phyloP scores from a whole-genome alignment of 2,888 invertebrate species.

The Oscheius onirici region DNA sequence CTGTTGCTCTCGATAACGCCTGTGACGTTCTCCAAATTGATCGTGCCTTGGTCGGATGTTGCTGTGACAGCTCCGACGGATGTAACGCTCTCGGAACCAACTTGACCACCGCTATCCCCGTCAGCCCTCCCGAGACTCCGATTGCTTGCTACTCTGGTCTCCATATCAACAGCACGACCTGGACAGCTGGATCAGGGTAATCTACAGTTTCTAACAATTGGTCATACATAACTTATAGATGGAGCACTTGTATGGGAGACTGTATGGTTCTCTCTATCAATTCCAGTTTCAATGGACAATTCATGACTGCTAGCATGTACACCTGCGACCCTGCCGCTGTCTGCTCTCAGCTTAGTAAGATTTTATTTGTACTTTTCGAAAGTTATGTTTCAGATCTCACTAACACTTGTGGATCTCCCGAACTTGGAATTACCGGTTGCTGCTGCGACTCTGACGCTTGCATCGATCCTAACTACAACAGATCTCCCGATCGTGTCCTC shows the following conservation, averaged over 20 bases:
- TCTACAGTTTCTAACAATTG: neutral
- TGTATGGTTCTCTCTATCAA: slow-evolving; percentile 46
- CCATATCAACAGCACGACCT: slow-evolving; percentile 32
- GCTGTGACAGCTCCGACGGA: slow-evolving; percentile 41
- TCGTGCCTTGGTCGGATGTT: slow-evolving; percentile 40
- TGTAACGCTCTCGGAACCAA: slow-evolving; percentile 40
- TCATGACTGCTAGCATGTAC: slow-evolving; percentile 43
- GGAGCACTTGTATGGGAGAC: slow-evolving; percentile 51
- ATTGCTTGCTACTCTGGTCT: slow-evolving; percentile 53
- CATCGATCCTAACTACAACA: slow-evolving; percentile 46
- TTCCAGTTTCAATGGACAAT: slow-evolving; percentile 38
- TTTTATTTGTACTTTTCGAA: neutral
- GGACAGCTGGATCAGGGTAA: slow-evolving; percentile 39
- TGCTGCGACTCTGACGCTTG: slow-evolving; percentile 55
- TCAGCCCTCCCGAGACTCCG: slow-evolving; percentile 41
- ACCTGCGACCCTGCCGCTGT: slow-evolving; percentile 52
- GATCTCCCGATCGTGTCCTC: slow-evolving; percentile 24
- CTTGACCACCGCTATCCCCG: slow-evolving; percentile 37
- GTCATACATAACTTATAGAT: slow-evolving; percentile 15
- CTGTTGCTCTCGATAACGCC: slow-evolving; percentile 45
- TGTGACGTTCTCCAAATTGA: slow-evolving; percentile 38
- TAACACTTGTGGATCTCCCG: slow-evolving; percentile 41
- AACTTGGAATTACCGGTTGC: slow-evolving; percentile 51
- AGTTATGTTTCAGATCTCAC: slow-evolving; percentile 35
- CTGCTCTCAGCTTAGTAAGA: slow-evolving; percentile 40